phyloP scores from a whole-genome alignment of 2,888 invertebrate species.

The Eupithecia subfuscata region DNA sequence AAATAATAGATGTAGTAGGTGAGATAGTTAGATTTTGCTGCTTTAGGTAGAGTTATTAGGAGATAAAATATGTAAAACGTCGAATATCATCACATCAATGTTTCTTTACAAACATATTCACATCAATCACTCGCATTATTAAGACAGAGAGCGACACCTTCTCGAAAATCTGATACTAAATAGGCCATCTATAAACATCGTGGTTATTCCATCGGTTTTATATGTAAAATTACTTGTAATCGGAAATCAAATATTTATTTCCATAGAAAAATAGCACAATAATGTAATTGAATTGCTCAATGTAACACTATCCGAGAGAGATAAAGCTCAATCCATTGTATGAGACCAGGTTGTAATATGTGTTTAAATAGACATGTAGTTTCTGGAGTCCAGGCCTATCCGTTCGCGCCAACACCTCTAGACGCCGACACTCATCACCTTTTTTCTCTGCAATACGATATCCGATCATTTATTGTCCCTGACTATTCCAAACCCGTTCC shows the following conservation, averaged over 20 bases:
- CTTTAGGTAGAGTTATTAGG: not conserved
- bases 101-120: conserved; percentile 40
- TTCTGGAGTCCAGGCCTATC: conserved; percentile 60
- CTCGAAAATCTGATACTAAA: conserved; percentile 27
- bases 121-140: conserved; percentile 36
- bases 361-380: conserved; percentile 62
- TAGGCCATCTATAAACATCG: conserved; percentile 36
- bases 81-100: conserved; percentile 16
- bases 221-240: conserved; percentile 20
- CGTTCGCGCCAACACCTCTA: conserved; percentile 70
- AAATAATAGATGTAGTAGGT: not conserved
- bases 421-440: conserved; percentile 78
- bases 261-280: conserved; percentile 47
- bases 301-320: conserved; percentile 63
- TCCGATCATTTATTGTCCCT: conserved; percentile 75
- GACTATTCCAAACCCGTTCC: conserved; percentile 75
- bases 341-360: conserved; percentile 34
- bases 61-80: conserved; percentile 4
- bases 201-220: conserved; percentile 28
- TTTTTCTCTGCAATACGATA: conserved; percentile 80
- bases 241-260: conserved; percentile 29
- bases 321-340: conserved; percentile 52
- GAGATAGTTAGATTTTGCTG: not conserved
- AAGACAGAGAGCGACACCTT: conserved; percentile 18
- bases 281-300: conserved; percentile 60